Conservation (phyloP, 2,888 invertebrate species). For the Campoletis raptor region DNA sequence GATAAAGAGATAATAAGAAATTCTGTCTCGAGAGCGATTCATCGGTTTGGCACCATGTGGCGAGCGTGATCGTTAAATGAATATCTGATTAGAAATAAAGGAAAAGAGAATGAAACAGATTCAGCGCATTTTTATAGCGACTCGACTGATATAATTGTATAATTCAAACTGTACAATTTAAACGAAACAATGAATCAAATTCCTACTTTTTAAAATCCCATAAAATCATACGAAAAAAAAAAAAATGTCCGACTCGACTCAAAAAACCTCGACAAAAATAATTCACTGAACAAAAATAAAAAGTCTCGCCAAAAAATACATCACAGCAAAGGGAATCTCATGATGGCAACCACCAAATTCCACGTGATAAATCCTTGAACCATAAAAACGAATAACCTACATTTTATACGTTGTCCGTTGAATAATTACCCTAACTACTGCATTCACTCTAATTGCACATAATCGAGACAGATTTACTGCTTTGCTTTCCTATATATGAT, state of each 20-base stretch:
- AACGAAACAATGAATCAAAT: not conserved
- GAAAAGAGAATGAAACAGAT: slow-evolving; percentile 37
- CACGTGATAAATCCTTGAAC: not conserved
- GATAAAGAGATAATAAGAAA: slow-evolving; percentile 12
- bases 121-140: not conserved
- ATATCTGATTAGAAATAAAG: slow-evolving; percentile 68
- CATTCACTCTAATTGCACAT: slow-evolving; percentile 5
- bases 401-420: slow-evolving; percentile 1
- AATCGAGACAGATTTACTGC: slow-evolving; percentile 20
- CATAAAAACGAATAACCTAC: slow-evolving; percentile 3
- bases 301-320: not conserved
- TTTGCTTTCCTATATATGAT: not conserved
- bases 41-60: slow-evolving; percentile 66
- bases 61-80: slow-evolving; percentile 67
- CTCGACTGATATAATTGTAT: not conserved
- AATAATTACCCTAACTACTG: slow-evolving; percentile 32
- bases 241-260: not conserved
- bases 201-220: not conserved
- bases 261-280: not conserved
- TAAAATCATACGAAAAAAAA: not conserved
- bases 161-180: not conserved
- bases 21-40: slow-evolving; percentile 44
- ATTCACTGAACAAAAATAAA: not conserved
- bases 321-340: not conserved
- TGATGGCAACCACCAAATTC: not conserved